Percentiles rank a stretch among this genome's conserved stretches.
These are phyloP conservation scores for Euclidia mi DNA, from an alignment of 2,888 invertebrate genomes.

Conservation along the genomic window DNA sequence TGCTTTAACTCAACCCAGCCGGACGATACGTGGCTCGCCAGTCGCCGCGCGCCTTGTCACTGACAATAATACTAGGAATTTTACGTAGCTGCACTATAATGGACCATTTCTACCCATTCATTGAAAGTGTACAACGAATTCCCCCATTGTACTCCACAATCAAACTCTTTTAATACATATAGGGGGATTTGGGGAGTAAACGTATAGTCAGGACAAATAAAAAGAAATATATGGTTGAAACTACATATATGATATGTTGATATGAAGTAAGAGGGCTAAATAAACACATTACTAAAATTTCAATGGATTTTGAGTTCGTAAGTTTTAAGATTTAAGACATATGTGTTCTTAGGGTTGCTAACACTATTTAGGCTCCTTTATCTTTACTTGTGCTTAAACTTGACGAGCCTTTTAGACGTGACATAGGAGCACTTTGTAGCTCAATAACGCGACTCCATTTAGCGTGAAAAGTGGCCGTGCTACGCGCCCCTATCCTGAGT, in stretches of 20 bases:
- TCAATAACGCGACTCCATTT: constrained; percentile 69
- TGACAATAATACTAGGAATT: constrained; percentile 50
- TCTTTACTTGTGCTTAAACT: constrained; percentile 50
- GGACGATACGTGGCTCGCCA: constrained; percentile 18
- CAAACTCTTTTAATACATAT: constrained; percentile 12
- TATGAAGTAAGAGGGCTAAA: too few species aligned
- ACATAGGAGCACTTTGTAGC: constrained; percentile 73
- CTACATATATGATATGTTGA: too few species aligned
- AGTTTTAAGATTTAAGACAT: constrained; percentile 1
- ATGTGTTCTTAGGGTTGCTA: constrained; percentile 13
- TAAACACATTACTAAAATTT: too few species aligned
- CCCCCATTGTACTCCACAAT: not conserved
- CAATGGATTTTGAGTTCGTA: not conserved
- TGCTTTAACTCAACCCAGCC: constrained; percentile 39
- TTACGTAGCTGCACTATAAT: constrained; percentile 48
- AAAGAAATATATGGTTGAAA: too few species aligned
- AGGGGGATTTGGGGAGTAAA: not conserved
- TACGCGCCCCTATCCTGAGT: constrained; percentile 52
- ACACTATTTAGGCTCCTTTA: constrained; percentile 40
- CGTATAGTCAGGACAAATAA: not conserved
- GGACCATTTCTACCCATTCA: constrained; percentile 16
- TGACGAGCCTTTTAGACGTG: constrained; percentile 70
- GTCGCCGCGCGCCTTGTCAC: too few species aligned
- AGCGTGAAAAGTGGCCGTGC: constrained; percentile 65
- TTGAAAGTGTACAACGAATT: constrained; percentile 10